phyloP scores from a whole-genome alignment of 2,113 vertebrate genomes.

The Probosciger aterrimus region DNA sequence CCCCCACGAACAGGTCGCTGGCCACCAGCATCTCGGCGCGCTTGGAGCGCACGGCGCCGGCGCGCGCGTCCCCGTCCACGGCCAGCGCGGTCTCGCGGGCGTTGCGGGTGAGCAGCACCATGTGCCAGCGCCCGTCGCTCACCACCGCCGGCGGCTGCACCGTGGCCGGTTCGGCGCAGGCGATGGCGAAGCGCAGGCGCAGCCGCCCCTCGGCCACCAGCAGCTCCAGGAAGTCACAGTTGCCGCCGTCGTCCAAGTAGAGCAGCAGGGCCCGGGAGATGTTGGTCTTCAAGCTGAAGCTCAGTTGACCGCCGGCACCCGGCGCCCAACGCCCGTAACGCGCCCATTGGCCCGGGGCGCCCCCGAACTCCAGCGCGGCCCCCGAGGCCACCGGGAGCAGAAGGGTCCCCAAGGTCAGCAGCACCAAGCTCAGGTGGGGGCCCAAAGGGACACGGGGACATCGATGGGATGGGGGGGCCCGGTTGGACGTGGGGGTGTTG shows the following conservation, averaged over 20 bases:
- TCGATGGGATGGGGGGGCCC: fast-evolving
- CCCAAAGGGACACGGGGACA: not conserved
- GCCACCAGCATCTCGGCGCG: conserved; percentile 88
- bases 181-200: conserved; percentile 88
- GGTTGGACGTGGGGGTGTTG: fast-evolving
- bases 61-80: conserved; percentile 87
- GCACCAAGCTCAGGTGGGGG: not conserved
- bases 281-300: conserved; percentile 90
- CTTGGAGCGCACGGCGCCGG: conserved; percentile 87
- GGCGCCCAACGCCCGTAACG: conserved; percentile 89
- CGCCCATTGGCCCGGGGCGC: conserved; percentile 90
- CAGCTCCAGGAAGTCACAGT: conserved; percentile 95
- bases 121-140: conserved; percentile 90
- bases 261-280: conserved; percentile 85
- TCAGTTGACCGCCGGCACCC: conserved; percentile 83
- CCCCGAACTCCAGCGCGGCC: conserved; percentile 85
- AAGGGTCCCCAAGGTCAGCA: conserved; percentile 50
- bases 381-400: conserved; percentile 47
- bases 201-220: conserved; percentile 83
- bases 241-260: conserved; percentile 91
- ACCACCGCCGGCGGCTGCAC: conserved; percentile 81
- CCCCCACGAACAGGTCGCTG: conserved; percentile 91
- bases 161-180: conserved; percentile 87
- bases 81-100: conserved; percentile 81
- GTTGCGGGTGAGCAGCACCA: conserved; percentile 82